Evolutionary conservation across 2,797 vertebrate species (phyloP), one percentile per base, ranked within the genome.

Genomic region (Lophotriccus pileatus): DNA sequence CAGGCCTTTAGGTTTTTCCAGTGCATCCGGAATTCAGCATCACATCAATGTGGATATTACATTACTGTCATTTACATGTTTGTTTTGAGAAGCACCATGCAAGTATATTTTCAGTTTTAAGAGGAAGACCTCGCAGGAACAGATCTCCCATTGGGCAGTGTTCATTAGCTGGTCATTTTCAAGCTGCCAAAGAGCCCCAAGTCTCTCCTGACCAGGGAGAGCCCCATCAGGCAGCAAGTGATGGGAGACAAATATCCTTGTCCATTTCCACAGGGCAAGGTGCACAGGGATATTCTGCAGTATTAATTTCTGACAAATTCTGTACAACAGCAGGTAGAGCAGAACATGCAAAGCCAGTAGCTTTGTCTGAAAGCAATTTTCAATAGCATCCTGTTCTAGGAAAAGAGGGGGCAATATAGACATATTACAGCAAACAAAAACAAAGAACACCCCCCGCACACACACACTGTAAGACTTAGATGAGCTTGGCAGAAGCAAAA

Each of bases 91-190:
- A 58, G 47, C 50, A 52, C 34, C 25, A 34, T 25, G 11, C 2
- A 77, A 69, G 22, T 12, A 66, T 21, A 21, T 70, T 86, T 73
- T 52, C 25, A 62, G 28, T 23, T 30, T 66, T n/a, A 36, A 76
- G 27, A 84, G 32, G 13, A 86, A 80, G 34, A 73, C 8, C 12
- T 56, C 25, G 14, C 6, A 12, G 55, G 50, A 80, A 20, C 14
- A 2, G 1, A 52, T 53, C 23, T 69, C 37, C 34, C 0, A 0
- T 2, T 32, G 6, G 32, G 14, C 16, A 69, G 13, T 0, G 0
- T n/a, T 68, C 11, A 9, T 55, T 60, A 68, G 17, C 18, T 44
- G 43, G 5, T 39, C 3, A 34, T 27, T 56, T 69, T 46, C 47
- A 58, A 79, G 44, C 20, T 50, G 23, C 25, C 23, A 14, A 34